Evolutionary conservation across 2,888 invertebrate species (phyloP), one percentile per base, ranked within the genome.

Genomic region (Myopa tessellatipennis): DNA sequence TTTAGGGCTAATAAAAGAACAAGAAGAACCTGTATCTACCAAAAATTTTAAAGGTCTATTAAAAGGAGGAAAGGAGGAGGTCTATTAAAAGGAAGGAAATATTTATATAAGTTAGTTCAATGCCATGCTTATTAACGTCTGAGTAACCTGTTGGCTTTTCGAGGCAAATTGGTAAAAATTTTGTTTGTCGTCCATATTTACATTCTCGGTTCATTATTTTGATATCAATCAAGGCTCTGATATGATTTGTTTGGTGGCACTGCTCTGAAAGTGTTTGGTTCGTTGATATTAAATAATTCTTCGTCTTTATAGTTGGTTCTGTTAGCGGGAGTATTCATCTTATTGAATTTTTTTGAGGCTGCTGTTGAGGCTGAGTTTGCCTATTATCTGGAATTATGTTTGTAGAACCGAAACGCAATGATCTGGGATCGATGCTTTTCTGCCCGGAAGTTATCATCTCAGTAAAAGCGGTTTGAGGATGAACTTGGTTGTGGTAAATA

Each of bases 1-100:
- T 76, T 79, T 67, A 4, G 80, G 77, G 61, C 76, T 80, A 14
- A 80, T 77, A 50, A 78, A 79, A 6, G 75, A 78, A n/a, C 78
- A 77, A 8, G 73, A 80, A 6, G 78, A 75, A 72, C 80, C 78
- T 52, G 77, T 77, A 76, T 77, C 75, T 10, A 80, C 65, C 12
- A 80, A 60, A 55, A 75, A 80, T 78, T 78, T 79, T 16, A 78
- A 68, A 14, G n/a, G n/a, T n/a, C 61, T 36, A 63, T 77, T 73
- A n/a, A 79, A 79, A 55, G 71, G 77, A 52, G 79, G n/a, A n/a
- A n/a, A n/a, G n/a, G n/a, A n/a, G n/a, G n/a, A n/a, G n/a, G n/a
- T n/a, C n/a, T n/a, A n/a, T n/a, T n/a, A n/a, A n/a, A n/a, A n/a
- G n/a, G n/a, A n/a, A 74, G 55, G 79, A 65, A 67, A 75, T 80